phyloP scores from a whole-genome alignment of 2,797 vertebrate genomes.

The Protosalanx chinensis region DNA sequence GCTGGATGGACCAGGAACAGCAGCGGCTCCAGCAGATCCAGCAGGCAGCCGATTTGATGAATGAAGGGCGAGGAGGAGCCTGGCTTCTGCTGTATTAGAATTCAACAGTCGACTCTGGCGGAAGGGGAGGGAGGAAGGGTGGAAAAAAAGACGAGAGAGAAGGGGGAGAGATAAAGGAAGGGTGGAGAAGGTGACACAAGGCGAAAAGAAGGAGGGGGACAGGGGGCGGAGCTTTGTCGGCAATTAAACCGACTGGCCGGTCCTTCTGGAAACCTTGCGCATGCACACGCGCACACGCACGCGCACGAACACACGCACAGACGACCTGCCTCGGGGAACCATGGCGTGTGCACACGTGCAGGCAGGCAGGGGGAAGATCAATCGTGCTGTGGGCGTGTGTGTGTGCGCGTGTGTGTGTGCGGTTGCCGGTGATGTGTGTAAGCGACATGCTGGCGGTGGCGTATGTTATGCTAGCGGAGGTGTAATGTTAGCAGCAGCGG shows the following conservation, averaged over 20 bases:
- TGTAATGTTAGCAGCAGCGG: slow-evolving; percentile 58
- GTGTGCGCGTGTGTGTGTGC: slow-evolving; percentile 26
- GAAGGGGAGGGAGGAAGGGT: slow-evolving; percentile 37
- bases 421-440: slow-evolving; percentile 51
- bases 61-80: slow-evolving; percentile 68
- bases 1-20: not conserved
- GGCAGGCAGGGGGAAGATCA: slow-evolving; percentile 61
- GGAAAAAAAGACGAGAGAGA: slow-evolving; percentile 35
- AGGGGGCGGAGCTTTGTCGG: slow-evolving; percentile 38
- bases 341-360: slow-evolving; percentile 55
- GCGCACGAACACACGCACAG: slow-evolving; percentile 35
- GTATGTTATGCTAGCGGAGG: slow-evolving; percentile 58
- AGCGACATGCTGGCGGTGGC: slow-evolving; percentile 56
- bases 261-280: slow-evolving; percentile 38
- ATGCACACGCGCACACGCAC: slow-evolving; percentile 9
- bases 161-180: slow-evolving; percentile 49
- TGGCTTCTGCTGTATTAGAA: slow-evolving; percentile 60
- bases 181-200: slow-evolving; percentile 46
- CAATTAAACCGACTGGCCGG: slow-evolving; percentile 60
- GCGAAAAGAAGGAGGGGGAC: slow-evolving; percentile 52
- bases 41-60: slow-evolving; percentile 54
- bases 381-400: slow-evolving; percentile 42
- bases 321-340: slow-evolving; percentile 57
- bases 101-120: slow-evolving; percentile 44
- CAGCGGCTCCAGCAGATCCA: slow-evolving; percentile 23